phyloP scores from a whole-genome alignment of 2,888 invertebrate genomes.

The Lottia gigantea region DNA sequence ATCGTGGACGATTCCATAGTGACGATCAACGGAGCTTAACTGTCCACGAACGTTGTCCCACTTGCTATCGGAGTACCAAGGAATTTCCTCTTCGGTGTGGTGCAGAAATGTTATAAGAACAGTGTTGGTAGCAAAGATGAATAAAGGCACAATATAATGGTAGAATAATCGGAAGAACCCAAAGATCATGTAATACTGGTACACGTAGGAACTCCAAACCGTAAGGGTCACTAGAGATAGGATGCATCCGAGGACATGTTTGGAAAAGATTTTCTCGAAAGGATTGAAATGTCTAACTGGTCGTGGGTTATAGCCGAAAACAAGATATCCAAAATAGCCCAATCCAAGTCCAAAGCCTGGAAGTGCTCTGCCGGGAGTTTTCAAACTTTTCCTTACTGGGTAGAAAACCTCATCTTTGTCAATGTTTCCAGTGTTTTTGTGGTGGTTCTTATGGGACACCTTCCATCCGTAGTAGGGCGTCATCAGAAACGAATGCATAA shows the following conservation, averaged over 20 bases:
- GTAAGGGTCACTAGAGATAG: slow-evolving; percentile 38
- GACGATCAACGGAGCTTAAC: slow-evolving; percentile 55
- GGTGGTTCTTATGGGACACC: slow-evolving; percentile 56
- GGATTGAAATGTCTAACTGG: slow-evolving; percentile 50
- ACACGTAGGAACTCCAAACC: slow-evolving; percentile 36
- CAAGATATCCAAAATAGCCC: slow-evolving; percentile 56
- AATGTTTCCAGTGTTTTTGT: slow-evolving; percentile 58
- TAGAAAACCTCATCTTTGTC: slow-evolving; percentile 63
- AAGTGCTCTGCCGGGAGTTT: slow-evolving; percentile 28
- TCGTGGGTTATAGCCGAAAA: slow-evolving; percentile 54
- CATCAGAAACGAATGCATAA: slow-evolving; percentile 49
- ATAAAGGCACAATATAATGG: slow-evolving; percentile 52
- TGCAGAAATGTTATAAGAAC: slow-evolving; percentile 60
- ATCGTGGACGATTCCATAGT: slow-evolving; percentile 57
- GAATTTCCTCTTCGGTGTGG: slow-evolving; percentile 55
- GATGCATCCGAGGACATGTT: slow-evolving; percentile 40
- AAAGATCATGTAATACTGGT: slow-evolving; percentile 30
- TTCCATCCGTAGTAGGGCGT: slow-evolving; percentile 61
- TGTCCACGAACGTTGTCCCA: slow-evolving; percentile 61
- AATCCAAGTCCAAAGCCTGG: slow-evolving; percentile 41
- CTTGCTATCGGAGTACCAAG: slow-evolving; percentile 54
- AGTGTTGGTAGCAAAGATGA: slow-evolving; percentile 58
- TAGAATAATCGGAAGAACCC: slow-evolving; percentile 42
- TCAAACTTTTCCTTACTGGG: slow-evolving; percentile 40
- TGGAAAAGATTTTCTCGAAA: slow-evolving; percentile 41